phyloP scores from a whole-genome alignment of 1,140 invertebrate species.

The Lepidurus arcticus region DNA sequence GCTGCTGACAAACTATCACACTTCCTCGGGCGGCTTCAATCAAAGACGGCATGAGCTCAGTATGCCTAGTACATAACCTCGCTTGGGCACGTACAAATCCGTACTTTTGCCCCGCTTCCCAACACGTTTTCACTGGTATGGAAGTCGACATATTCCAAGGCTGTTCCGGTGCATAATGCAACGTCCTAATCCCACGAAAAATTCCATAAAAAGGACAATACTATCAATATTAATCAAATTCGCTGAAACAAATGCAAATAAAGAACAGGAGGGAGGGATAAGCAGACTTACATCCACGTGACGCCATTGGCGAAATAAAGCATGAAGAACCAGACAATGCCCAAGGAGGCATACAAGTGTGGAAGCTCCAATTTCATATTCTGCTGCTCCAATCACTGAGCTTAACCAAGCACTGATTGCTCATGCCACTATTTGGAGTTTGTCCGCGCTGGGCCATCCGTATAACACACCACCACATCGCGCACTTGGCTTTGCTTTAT shows the following conservation, averaged over 20 bases:
- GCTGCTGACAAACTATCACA: slow-evolving; percentile 61
- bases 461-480: not conserved
- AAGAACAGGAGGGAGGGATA: not conserved
- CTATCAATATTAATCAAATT: not conserved
- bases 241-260: not conserved
- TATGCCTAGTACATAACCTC: slow-evolving; percentile 39
- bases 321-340: not conserved
- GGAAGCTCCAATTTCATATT: slow-evolving; percentile 15
- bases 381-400: slow-evolving; percentile 13
- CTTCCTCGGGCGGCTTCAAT: slow-evolving; percentile 62
- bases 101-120: slow-evolving; percentile 6
- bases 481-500: slow-evolving; percentile 18
- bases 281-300: slow-evolving; percentile 1
- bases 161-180: not conserved
- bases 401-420: slow-evolving; percentile 21
- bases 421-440: slow-evolving; percentile 6
- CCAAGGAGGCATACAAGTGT: slow-evolving; percentile 21
- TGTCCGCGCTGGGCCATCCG: slow-evolving; percentile 12
- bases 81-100: not conserved
- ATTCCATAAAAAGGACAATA: too few relatives aligned
- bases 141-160: slow-evolving; percentile 3
- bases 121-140: slow-evolving; percentile 6
- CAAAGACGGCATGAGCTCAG: slow-evolving; percentile 70
- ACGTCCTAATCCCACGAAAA: not conserved
- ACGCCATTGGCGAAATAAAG: not conserved